Base-by-base conservation (phyloP, 2,888 invertebrate species). In the Acronicta psi region DNA sequence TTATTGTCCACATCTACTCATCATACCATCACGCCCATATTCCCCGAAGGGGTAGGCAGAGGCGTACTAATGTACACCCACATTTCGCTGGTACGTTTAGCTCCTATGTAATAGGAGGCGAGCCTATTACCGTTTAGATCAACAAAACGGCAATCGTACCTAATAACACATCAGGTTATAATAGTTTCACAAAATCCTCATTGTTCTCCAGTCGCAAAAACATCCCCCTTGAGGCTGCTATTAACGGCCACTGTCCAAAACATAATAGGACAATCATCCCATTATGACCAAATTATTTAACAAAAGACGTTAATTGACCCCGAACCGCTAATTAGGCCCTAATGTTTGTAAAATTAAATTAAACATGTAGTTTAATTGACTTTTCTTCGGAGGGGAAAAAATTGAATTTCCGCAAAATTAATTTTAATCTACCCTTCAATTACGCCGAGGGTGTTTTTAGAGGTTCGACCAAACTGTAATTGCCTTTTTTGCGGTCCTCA, bases 351-450 rank as follows among this genome's bases (percentile, higher is more conserved):
- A 73, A 79, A 81, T 80, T 74, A 73, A 76, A 81, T 80, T 81
- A 79, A 68, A 79, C 72, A 77, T 75, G 81, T 82, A 77, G 72
- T 77, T 73, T 73, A 83, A 80, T 81, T 81, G 75, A 80, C 73
- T 77, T 77, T 62, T 71, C 70, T 64, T 66, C 42, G 36, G 65
- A 55, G 43, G 44, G 46, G 56, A 64, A 82, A 83, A 86, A 87
- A 87, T 83, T 80, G 73, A 86, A 83, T 86, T 85, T 77, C 72
- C 79, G 59, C 75, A 72, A 78, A 87, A 88, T 89, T 87, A 86
- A 87, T 87, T 88, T 87, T 87, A 85, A 87, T 85, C 77, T n/a
- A 72, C 64, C 67, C 77, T 68, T 77, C 75, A 82, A 85, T 85
- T 83, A 82, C 79, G 62, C 65, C 45, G 69, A 65, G 77, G 74